Evolutionary conservation across 2,113 vertebrate species (phyloP), one percentile per base, ranked within the genome.

Genomic region (Notiomystis cincta): DNA sequence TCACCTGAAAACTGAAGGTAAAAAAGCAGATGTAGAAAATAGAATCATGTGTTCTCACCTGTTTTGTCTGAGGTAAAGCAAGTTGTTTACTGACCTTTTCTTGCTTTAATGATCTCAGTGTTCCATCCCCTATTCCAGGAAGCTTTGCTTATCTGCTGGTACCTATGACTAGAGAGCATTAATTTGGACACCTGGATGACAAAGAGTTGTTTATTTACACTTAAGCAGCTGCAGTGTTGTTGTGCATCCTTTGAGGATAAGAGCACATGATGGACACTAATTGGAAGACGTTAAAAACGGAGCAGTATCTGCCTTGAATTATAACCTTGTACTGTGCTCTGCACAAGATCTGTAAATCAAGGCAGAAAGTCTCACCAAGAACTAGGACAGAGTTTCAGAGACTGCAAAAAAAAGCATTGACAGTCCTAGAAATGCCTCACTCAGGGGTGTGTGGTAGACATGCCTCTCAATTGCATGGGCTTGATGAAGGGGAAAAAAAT

Each of bases 231-330:
- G 11, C 60, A 83, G 58, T 44, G 17, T 72, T 78, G 45, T 70
- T 76, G n/a, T 51, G 21, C 50, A 73, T 71, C 67, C 35, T 93
- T 73, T 90, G 54, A 90, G 76, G 47, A 71, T 89, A 89, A 60
- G 64, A 67, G 72, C 16, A 47, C 47, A 40, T 93, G 91, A 96
- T 75, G 80, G 94, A 95, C 89, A 56, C 86, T 95, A 95, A 95
- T 91, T 92, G 83, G 91, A 56, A 83, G 56, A 35, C 22, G 92
- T 57, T 78, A 57, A 66, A 90, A 92, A 67, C 27, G 44, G 80
- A 75, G n/a, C 35, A 69, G 48, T 78, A 19, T 64, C 64, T 96
- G 69, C 72, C 44, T 93, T 86, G 72, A 87, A 92, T 95, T 92
- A 66, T 31, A 92, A 70, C 56, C 30, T 70, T 71, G 56, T 58